phyloP scores from a whole-genome alignment of 1,140 invertebrate species.

The Thereuonema tuberculata region DNA sequence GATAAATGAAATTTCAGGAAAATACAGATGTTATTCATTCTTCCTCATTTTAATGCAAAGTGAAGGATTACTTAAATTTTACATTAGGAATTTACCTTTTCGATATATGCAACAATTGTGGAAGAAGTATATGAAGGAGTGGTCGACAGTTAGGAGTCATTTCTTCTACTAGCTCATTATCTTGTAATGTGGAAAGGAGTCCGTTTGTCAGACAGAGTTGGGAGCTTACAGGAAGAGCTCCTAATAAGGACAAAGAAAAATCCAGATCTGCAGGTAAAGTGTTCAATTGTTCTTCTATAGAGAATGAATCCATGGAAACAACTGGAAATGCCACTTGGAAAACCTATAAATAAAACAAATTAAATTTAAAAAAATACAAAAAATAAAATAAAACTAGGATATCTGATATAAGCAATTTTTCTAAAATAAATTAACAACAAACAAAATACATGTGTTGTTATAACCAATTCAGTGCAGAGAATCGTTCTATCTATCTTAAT shows the following conservation, averaged over 20 bases:
- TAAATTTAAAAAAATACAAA: too few relatives aligned
- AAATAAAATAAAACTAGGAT: too few relatives aligned
- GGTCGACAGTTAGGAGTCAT: neutral
- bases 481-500: too few relatives aligned
- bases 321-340: neutral
- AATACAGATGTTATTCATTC: too few relatives aligned
- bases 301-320: too few relatives aligned
- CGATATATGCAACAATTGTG: neutral
- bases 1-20: neutral
- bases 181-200: neutral
- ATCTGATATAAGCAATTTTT: too few relatives aligned
- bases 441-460: too few relatives aligned
- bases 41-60: too few relatives aligned
- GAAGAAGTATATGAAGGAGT: neutral
- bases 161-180: neutral
- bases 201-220: constrained; percentile 1
- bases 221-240: neutral
- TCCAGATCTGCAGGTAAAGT: neutral
- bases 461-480: too few relatives aligned
- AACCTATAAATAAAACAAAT: neutral
- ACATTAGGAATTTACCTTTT: neutral
- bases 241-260: constrained; percentile 1
- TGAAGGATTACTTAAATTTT: neutral
- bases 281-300: neutral
- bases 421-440: too few relatives aligned